Base-by-base conservation (phyloP, 2,797 vertebrate species). In the Pteropus rufus region DNA sequence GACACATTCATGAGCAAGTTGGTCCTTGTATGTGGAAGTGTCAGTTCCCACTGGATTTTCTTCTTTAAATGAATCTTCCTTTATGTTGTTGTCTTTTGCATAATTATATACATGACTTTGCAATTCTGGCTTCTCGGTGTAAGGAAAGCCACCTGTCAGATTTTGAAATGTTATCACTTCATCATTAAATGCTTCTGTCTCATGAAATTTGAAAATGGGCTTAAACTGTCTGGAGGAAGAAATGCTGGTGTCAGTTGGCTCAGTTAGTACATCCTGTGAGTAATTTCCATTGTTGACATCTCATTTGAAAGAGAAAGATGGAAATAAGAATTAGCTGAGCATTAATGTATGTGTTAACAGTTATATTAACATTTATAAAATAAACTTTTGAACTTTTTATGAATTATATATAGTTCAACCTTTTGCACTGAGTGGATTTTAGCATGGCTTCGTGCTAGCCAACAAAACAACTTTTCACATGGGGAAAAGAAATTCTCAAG, bases 261-360 rank as follows among this genome's bases (percentile, higher is more conserved):
- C 65, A 31, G n/a, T 44, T 3, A 21, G 39, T 36, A 46, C 18
- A 89, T 95, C 89, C 87, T 96, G 70, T 70, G 75, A 93, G 41
- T 52, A 73, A 81, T 77, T 89, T 79, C 39, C 73, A 95, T 73
- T 73, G 92, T 69, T 41, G 58, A 80, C 24, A 93, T 39, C 77
- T 96, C 29, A 41, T 96, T 23, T 94, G 56, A 95, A 95, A 94
- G 84, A 97, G 34, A 7, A 92, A 91, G 29, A 79, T 75, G 21
- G 23, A 95, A 87, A 83, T 65, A 91, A 95, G 54, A 93, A 73
- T 89, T 73, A 95, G 84, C 72, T 85, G 56, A 70, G 3, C 75
- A 64, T 62, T 67, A 54, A 70, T 44, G 75, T 69, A 81, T 24
- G 5, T 46, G n/a, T 58, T 86, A 89, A 75, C n/a, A 89, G 29